phyloP scores from a whole-genome alignment of 2,888 invertebrate species.

The Dioctria linearis region DNA sequence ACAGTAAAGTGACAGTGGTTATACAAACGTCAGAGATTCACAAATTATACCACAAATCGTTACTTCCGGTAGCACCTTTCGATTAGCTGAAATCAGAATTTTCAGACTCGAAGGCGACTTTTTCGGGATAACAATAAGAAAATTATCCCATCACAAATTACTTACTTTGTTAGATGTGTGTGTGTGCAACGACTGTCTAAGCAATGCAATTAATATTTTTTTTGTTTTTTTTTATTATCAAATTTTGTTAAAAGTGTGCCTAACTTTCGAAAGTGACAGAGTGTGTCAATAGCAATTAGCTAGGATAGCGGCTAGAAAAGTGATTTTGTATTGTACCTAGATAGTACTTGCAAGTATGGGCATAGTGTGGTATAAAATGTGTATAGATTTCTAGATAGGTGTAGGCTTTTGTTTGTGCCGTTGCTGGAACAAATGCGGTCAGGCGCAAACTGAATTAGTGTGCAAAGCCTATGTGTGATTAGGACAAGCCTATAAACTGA shows the following conservation, averaged over 20 bases:
- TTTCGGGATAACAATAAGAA: neutral
- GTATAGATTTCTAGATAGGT: neutral
- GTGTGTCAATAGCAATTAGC: constrained; percentile 33
- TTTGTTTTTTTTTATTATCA: too few species aligned
- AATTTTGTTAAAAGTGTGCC: constrained; percentile 2
- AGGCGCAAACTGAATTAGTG: constrained; percentile 56
- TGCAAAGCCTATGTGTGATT: constrained; percentile 54
- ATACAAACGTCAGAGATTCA: constrained; percentile 55
- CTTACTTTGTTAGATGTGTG: too few species aligned
- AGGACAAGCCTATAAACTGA: constrained; percentile 35
- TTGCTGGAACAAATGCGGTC: constrained; percentile 46
- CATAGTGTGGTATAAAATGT: constrained; percentile 14
- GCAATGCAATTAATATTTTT: too few species aligned
- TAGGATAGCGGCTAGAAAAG: constrained; percentile 31
- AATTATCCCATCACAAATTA: neutral
- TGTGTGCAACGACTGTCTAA: too few species aligned
- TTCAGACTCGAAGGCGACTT: constrained; percentile 3
- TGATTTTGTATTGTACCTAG: constrained; percentile 11
- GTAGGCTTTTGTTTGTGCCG: constrained; percentile 25
- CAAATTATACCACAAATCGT: constrained; percentile 46
- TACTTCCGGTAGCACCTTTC: constrained; percentile 30
- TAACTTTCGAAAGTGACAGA: constrained; percentile 24
- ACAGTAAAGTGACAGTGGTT: constrained; percentile 60
- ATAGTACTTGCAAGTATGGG: neutral
- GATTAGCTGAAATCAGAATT: neutral